Evolutionary conservation across 2,797 vertebrate genomes (phyloP).

Genomic region (Rhabdomys pumilio): DNA sequence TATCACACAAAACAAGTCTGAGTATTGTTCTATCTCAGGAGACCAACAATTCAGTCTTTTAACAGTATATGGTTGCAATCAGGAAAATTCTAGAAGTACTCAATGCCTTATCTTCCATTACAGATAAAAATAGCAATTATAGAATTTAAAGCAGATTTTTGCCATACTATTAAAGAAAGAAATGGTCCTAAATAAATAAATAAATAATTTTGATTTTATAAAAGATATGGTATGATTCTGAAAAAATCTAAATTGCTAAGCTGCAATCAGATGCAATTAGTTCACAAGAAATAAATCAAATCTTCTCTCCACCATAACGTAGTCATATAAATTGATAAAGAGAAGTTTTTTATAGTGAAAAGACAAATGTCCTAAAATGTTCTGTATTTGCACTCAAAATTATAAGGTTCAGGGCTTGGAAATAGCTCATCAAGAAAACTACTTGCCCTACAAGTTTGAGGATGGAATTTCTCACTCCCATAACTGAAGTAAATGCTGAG

Average conservation of each 20-base stretch:
- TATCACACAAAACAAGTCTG: conserved; percentile 33
- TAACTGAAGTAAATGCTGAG: not conserved
- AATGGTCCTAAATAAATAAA: not conserved
- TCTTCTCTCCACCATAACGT: not conserved
- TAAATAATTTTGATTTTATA: conserved; percentile 57
- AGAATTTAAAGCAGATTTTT: conserved; percentile 69
- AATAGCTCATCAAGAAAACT: not conserved
- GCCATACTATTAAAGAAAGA: conserved; percentile 42
- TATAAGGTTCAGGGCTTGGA: not conserved
- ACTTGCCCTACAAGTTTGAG: not conserved
- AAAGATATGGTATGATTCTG: not conserved
- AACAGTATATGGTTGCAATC: conserved; percentile 37
- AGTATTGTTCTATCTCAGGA: conserved; percentile 49
- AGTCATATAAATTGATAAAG: conserved; percentile 48
- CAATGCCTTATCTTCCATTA: conserved; percentile 62
- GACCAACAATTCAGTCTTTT: conserved; percentile 65
- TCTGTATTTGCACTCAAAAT: not conserved
- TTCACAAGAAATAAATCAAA: conserved; percentile 58
- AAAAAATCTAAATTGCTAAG: conserved; percentile 53
- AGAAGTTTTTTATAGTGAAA: not conserved
- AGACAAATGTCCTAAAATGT: conserved; percentile 21
- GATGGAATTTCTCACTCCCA: not conserved
- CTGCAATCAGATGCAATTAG: conserved; percentile 52
- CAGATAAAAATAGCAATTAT: conserved; percentile 61
- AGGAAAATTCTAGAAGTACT: conserved; percentile 65